Base-by-base conservation (phyloP, 2,888 invertebrate genomes). In the Homarus gammarus region DNA sequence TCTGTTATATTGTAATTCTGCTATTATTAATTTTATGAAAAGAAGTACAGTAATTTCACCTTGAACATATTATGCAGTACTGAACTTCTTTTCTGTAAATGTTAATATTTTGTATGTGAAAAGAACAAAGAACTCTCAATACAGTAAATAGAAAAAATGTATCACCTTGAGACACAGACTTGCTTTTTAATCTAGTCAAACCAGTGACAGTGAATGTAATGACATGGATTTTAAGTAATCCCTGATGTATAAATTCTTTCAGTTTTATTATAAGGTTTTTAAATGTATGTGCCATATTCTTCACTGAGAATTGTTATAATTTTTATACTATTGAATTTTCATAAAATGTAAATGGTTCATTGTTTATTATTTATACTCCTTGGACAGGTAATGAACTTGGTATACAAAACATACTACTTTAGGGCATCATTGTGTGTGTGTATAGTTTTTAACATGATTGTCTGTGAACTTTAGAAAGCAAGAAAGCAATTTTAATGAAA, bases 291-390 rank as follows among this genome's bases (percentile, higher is more conserved):
- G 88, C 88, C 88, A 88, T 88, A 88, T 64, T 83, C 38, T 44
- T 78, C n/a, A 61, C 36, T 33, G 51, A 78, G 68, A 84, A 36
- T 72, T 73, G 81, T 81, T 88, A 70, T 84, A 78, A 51, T 78
- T 84, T 88, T 88, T 79, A 84, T 88, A n/a, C n/a, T n/a, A 79
- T 36, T 68, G 84, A 75, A 83, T 88, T 88, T 84, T 44, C 88
- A 88, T 88, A 88, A 88, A 88, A 88, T 73, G 44, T 87, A 73
- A 81, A 87, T 64, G 51, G 82, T 40, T 72, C 0, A 27, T 6
- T 51, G 49, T 18, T 0, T 85, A 44, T 85, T 8, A 36, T 64
- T 64, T 38, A n/a, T 64, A n/a, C 38, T 33, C n/a, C n/a, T n/a
- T 61, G 15, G 10, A 31, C 22, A 15, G 3, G 2, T 18, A 56